These are phyloP conservation scores for Altica lythri DNA, from an alignment of 2,888 invertebrate genomes.

Conservation along the genomic window DNA sequence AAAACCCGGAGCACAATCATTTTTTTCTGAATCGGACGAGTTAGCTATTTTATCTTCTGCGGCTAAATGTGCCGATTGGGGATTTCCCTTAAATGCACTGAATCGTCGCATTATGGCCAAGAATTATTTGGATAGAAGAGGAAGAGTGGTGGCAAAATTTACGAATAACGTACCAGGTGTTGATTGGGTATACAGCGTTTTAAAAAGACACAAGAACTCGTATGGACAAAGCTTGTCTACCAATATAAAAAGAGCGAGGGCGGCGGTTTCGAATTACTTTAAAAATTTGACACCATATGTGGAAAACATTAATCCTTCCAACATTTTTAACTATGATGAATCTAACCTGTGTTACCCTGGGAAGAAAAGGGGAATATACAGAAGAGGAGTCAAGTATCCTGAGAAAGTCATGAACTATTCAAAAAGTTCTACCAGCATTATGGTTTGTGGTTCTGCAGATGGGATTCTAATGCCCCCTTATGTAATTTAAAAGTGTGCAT, in stretches of 20 bases:
- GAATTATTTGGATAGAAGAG: no score
- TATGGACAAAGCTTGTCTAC: background rate
- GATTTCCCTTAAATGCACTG: no score
- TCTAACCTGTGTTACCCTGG: background rate
- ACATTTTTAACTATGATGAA: background rate
- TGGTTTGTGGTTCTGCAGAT: slow-evolving; percentile 48
- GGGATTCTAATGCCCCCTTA: no score
- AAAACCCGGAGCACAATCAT: no score
- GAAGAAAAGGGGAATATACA: background rate
- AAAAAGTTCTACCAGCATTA: slow-evolving; percentile 46
- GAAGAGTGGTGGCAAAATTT: background rate
- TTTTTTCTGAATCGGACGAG: no score
- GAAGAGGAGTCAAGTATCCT: slow-evolving; percentile 17
- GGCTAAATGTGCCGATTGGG: no score
- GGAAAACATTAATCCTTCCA: background rate
- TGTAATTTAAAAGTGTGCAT: no score
- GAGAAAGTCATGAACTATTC: slow-evolving; percentile 23
- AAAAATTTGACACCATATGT: background rate
- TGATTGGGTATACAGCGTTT: background rate
- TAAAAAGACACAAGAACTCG: no score
- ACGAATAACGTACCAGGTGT: background rate
- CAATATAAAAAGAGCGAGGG: background rate
- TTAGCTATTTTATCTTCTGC: no score
- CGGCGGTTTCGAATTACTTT: no score
- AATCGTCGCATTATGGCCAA: no score